phyloP scores from a whole-genome alignment of 2,888 invertebrate genomes.

The Acrobasis repandana region DNA sequence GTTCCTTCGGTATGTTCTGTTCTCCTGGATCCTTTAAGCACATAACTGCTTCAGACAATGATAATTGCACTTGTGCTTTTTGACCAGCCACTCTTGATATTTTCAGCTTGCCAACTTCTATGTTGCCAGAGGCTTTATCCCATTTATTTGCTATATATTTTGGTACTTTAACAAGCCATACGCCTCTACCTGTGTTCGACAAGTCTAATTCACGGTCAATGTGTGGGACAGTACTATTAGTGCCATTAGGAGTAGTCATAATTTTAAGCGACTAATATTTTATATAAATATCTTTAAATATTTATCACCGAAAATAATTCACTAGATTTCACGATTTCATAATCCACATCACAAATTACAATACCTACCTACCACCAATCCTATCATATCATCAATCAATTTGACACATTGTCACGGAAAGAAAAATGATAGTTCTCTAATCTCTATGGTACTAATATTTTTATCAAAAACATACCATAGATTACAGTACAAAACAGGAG shows the following conservation, averaged over 20 bases:
- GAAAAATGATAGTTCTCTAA: no score
- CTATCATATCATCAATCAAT: no score
- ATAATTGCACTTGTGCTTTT: slow-evolving; percentile 93
- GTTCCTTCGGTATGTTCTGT: slow-evolving; percentile 94
- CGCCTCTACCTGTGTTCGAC: slow-evolving; percentile 93
- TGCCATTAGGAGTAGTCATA: slow-evolving; percentile 43
- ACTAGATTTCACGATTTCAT: no score
- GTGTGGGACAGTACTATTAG: slow-evolving; percentile 60
- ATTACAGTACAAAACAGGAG: no score
- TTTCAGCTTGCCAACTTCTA: slow-evolving; percentile 96
- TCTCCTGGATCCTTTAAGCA: slow-evolving; percentile 90
- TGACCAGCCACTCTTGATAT: slow-evolving; percentile 92
- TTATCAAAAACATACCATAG: no score
- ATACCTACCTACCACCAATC: no score
- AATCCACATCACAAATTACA: no score
- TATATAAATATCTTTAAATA: no score
- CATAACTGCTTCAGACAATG: slow-evolving; percentile 90
- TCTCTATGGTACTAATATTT: no score
- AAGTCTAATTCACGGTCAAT: slow-evolving; percentile 93
- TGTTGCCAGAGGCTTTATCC: slow-evolving; percentile 95
- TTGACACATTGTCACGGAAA: no score
- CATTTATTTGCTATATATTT: slow-evolving; percentile 98
- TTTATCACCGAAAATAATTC: no score
- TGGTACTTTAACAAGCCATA: slow-evolving; percentile 98
- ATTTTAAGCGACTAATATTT: slow-evolving; percentile 24